Conservation (phyloP, 2,797 vertebrate species). For the Emys orbicularis region DNA sequence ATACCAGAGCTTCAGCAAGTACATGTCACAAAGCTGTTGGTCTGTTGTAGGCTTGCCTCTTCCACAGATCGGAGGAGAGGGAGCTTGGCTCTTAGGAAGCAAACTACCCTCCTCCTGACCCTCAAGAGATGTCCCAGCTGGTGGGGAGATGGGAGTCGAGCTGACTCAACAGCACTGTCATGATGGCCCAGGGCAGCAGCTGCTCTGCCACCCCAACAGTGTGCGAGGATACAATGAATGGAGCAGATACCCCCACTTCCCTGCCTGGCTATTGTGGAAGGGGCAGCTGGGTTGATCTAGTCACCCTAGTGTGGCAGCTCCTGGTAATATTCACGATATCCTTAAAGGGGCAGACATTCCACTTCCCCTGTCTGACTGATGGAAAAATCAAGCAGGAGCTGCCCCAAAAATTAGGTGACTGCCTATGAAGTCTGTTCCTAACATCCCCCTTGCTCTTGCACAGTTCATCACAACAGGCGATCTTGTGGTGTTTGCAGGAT, state of each 20-base stretch:
- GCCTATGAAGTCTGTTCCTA: not conserved
- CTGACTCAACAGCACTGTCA: not conserved
- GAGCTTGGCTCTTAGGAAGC: not conserved
- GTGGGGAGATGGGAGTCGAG: not conserved
- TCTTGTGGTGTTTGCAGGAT: not conserved
- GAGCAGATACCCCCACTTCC: not conserved
- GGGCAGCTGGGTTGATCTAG: not conserved
- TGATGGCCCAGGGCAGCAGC: not conserved
- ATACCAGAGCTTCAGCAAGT: not conserved
- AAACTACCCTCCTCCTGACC: not conserved
- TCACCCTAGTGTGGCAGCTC: not conserved
- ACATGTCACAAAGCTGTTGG: too few species aligned
- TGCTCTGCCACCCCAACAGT: not conserved
- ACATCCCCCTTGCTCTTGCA: not conserved
- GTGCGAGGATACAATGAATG: not conserved
- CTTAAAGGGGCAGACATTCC: not conserved
- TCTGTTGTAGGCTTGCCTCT: not conserved
- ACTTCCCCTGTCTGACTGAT: not conserved
- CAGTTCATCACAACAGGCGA: not conserved
- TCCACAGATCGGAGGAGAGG: not conserved
- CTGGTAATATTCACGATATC: not conserved
- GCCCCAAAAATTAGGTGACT: not conserved
- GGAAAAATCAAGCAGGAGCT: not conserved
- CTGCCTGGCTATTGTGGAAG: not conserved
- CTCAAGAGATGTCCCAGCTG: not conserved